Base-by-base conservation (phyloP, 1,140 invertebrate species). In the Conus betulinus region DNA sequence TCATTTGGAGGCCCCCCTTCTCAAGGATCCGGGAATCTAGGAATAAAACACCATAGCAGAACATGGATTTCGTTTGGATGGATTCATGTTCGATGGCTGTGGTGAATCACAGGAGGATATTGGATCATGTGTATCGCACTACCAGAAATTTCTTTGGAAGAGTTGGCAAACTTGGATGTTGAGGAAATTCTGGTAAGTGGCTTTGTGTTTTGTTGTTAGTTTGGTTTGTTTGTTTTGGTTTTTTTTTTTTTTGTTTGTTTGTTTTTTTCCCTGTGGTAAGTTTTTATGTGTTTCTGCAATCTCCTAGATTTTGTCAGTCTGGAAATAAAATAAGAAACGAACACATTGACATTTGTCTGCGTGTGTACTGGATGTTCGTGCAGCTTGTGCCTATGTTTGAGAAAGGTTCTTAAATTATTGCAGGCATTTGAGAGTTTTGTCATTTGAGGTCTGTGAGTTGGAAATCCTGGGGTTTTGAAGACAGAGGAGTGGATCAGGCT, bases 151-250 rank as follows among this genome's bases (percentile, higher is more conserved):
- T 3, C 71, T 74, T 78, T 27, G 85, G 85, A 87, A 51, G 71
- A 87, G 85, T 27, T 71, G 23, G 53, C 39, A 57, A 15, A 76
- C 85, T 17, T 76, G 67, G 17, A 87, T 53, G 67, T 57, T 25
- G 20, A 87, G 57, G 82, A 67, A 84, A 74, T 87, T 87, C 85
- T 87, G 85, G 85, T 87, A 87, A 87, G 85, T 87, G n/a, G 39
- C 52, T 86, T 86, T 25, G 17, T 71, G 10, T 53, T 60, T 15
- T 8, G 10, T 5, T 81, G 79, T 23, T 53, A 51, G 17, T 71
- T 10, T 83, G 0, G 13, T 57, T 13, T 79, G 76, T 0, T 52
- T 51, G 3, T 79, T n/a, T 79, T 79, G 76, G n/a, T 39, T 20
- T 25, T 39, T 10, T n/a, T n/a, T 84, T 39, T 13, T 63, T 63